Evolutionary conservation across 1,140 invertebrate species (phyloP), one percentile per base, ranked within the genome.

Genomic region (Drosophila murphyi): DNA sequence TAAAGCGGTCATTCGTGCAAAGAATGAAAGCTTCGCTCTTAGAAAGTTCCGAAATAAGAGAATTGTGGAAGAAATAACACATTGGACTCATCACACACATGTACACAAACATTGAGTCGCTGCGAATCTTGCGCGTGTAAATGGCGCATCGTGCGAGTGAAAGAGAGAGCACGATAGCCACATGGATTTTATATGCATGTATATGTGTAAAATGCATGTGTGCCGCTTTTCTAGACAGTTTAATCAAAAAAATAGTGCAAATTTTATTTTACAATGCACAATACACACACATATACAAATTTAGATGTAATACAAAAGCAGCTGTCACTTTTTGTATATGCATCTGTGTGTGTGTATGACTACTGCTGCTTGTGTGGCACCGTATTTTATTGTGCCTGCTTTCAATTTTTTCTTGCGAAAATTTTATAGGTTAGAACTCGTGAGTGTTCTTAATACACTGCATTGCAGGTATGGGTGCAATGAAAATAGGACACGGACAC

Each of bases 141-240:
- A 65, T 76, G 62, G 5, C 10, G 20, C 6, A 31, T 10, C 35
- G 47, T 51, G 39, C 6, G 81, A 62, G 70, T 52, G 74, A 86
- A 65, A 8, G 81, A 74, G 82, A 86, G 50, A 55, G 82, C 39
- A 48, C 70, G 72, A 78, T 20, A 45, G 73, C 70, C 82, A 85
- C 82, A 85, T 85, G 82, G 81, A 77, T 85, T 72, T 85, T 39
- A 79, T 59, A 68, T n/a, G 41, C 52, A 62, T 41, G 12, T 32
- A 12, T 57, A 45, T 57, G 29, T 63, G 48, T 48, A n/a, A 55
- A 69, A 45, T 45, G 20, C 20, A 29, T 48, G 57, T 56, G 76
- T 69, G 62, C 76, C 51, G 72, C 59, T 63, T 70, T 63, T 50
- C 20, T 69, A 63, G 69, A n/a, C n/a, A n/a, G n/a, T n/a, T n/a